Evolutionary conservation across 2,113 vertebrate species (phyloP).

Genomic region (Spermophilus dauricus): DNA sequence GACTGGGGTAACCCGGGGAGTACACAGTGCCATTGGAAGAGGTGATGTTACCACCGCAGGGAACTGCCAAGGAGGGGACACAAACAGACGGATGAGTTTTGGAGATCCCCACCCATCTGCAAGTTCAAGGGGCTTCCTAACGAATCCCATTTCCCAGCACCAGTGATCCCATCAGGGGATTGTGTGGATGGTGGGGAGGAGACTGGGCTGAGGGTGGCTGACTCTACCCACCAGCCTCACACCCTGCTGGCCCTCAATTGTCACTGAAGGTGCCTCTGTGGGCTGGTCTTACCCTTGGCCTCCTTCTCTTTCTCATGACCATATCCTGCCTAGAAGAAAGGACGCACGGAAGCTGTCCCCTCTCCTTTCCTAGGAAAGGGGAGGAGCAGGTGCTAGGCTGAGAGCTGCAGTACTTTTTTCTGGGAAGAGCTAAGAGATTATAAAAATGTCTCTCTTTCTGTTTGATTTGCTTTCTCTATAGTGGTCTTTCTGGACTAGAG

Average conservation of each 20-base stretch:
- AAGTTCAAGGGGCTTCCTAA: neutral
- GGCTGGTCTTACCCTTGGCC: accelerated
- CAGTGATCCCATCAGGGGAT: neutral
- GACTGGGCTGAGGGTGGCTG: neutral
- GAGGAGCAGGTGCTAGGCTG: neutral
- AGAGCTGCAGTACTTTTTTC: neutral
- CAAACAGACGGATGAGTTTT: conserved; percentile 30
- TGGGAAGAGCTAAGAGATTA: neutral
- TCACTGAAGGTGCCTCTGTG: neutral
- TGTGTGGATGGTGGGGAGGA: accelerated
- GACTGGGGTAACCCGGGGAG: conserved; percentile 97
- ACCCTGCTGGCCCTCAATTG: accelerated
- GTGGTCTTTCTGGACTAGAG: neutral
- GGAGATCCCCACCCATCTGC: neutral
- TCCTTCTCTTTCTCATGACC: neutral
- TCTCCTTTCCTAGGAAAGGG: neutral
- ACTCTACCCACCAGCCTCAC: neutral
- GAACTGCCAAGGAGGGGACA: conserved; percentile 89
- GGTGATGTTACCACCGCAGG: conserved; percentile 96
- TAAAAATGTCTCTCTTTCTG: neutral
- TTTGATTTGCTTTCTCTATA: neutral
- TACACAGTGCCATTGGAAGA: conserved; percentile 96
- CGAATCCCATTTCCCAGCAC: neutral
- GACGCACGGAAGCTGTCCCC: too few relatives aligned
- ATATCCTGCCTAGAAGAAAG: neutral